Evolutionary conservation across 1,140 invertebrate genomes (phyloP).

Genomic region (Achatina immaculata): DNA sequence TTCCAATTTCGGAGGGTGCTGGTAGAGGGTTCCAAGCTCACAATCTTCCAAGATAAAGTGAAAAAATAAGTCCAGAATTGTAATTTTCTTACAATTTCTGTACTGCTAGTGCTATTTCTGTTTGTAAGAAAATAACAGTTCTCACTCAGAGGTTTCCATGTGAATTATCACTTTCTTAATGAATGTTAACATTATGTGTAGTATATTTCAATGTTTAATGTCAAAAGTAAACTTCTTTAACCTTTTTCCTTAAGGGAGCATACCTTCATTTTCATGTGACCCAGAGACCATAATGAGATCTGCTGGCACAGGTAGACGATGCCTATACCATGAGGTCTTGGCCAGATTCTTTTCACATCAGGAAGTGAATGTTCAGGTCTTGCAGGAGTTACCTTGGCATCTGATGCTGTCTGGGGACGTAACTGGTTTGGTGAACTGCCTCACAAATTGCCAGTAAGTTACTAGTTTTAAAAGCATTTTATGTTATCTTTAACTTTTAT

Average conservation of each 20-base stretch:
- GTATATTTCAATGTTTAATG: too few species aligned
- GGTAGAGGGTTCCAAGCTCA: too few species aligned
- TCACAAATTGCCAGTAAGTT: constrained; percentile 60
- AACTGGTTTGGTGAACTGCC: constrained; percentile 44
- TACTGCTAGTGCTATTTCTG: too few species aligned
- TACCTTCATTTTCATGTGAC: background rate
- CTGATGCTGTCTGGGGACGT: constrained; percentile 59
- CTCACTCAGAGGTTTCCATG: too few species aligned
- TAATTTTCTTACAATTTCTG: too few species aligned
- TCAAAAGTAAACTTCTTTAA: background rate
- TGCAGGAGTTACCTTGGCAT: constrained; percentile 66
- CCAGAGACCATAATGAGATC: background rate
- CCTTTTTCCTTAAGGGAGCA: constrained; percentile 5
- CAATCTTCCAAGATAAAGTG: too few species aligned
- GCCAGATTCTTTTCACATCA: constrained; percentile 57
- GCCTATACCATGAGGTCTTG: constrained; percentile 51
- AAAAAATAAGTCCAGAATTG: too few species aligned
- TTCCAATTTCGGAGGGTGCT: too few species aligned
- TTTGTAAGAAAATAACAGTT: too few species aligned
- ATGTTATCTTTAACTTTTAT: too few species aligned
- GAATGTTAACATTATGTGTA: too few species aligned
- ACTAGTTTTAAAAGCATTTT: background rate
- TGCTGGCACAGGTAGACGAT: background rate
- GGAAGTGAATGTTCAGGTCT: constrained; percentile 44
- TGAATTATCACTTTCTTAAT: too few species aligned